Percentiles rank a stretch among this genome's conserved stretches.
Conservation (phyloP, 2,113 vertebrate genomes). For the Sminthopsis crassicaudata region DNA sequence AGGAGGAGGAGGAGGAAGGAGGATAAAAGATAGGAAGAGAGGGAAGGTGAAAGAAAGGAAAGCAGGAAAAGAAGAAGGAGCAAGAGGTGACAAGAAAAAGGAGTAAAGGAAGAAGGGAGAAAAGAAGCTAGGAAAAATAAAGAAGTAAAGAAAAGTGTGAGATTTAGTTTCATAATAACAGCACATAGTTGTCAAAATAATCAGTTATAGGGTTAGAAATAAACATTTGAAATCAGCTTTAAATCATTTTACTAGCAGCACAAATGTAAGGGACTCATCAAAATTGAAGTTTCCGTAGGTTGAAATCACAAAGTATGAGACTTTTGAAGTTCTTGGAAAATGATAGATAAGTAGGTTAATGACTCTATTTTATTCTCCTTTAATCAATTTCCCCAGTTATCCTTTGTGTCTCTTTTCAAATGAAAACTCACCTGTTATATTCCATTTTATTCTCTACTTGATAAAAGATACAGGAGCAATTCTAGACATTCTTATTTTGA, state of each 20-base stretch:
- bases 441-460: background rate
- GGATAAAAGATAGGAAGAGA: accelerated
- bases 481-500: background rate
- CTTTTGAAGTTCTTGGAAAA: conserved; percentile 2
- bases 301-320: conserved; percentile 2
- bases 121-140: no score
- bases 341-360: background rate
- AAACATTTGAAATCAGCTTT: background rate
- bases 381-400: background rate
- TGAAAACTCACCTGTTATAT: background rate
- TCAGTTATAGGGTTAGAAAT: background rate
- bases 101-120: no score
- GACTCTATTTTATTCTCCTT: background rate
- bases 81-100: no score
- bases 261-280: background rate
- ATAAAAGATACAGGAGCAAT: background rate
- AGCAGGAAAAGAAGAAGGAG: no score
- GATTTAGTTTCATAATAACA: background rate
- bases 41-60: no score
- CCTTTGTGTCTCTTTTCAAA: background rate
- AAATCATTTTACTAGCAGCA: background rate
- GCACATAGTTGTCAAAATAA: background rate
- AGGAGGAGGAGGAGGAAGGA: no score
- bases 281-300: background rate
- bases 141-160: no score